A percentile compares a stretch with the other conserved stretches of the same genome.
Conservation (phyloP, 2,888 invertebrate genomes). For the Sabatieria punctata region DNA sequence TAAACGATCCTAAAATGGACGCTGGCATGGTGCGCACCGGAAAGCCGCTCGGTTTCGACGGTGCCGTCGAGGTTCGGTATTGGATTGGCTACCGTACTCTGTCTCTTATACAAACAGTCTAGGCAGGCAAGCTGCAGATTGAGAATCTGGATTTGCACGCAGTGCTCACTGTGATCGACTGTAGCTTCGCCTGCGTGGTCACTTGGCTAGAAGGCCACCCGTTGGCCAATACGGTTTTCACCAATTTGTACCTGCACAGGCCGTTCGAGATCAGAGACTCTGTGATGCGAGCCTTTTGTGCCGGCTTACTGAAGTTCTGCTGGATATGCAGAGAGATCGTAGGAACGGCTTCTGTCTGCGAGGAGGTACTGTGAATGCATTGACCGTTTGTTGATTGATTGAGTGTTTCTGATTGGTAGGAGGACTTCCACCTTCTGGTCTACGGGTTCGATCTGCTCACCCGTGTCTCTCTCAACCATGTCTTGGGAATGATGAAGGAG, state of each 20-base stretch:
- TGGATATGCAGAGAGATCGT: conserved; percentile 74
- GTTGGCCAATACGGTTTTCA: conserved; percentile 87
- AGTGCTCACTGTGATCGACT: conserved; percentile 54
- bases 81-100: not conserved
- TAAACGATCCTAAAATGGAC: conserved; percentile 99
- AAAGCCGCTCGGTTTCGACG: conserved; percentile 5
- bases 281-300: conserved; percentile 63
- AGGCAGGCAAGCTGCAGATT: not conserved
- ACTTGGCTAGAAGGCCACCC: conserved; percentile 96
- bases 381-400: conserved; percentile 1
- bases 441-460: conserved; percentile 77
- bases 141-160: not conserved
- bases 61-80: not conserved
- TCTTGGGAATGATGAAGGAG: conserved; percentile 62
- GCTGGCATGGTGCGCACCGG: conserved; percentile 71
- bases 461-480: conserved; percentile 62
- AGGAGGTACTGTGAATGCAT: too few relatives aligned
- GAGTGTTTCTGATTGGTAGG: conserved; percentile 40
- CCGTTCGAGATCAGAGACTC: not conserved
- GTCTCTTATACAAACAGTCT: not conserved
- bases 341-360: conserved; percentile 35
- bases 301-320: conserved; percentile 68
- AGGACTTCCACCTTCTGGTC: conserved; percentile 82
- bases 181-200: conserved; percentile 70
- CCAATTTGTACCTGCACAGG: conserved; percentile 70